These are phyloP conservation scores for Microcebus griseorufus DNA, from an alignment of 2,113 vertebrate species.

Conservation along the genomic window DNA sequence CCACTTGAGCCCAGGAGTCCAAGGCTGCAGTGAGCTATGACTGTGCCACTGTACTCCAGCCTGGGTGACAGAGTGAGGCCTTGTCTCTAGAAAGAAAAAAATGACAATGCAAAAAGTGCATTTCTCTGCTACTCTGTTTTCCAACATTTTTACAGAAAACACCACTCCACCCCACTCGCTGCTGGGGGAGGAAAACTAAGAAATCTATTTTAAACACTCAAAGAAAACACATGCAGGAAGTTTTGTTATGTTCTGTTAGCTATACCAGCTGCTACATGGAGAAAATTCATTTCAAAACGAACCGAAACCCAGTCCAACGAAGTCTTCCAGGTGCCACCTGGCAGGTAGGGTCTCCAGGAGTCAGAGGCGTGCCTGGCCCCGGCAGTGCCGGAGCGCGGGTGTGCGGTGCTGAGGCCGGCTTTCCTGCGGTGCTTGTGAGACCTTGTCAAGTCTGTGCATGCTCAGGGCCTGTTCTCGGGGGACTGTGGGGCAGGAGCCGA, in stretches of 20 bases:
- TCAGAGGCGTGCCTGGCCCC: accelerated
- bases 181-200: neutral
- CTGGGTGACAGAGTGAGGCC: no score
- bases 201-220: neutral
- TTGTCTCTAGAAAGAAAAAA: no score
- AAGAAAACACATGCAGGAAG: neutral
- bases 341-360: no score
- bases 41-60: no score
- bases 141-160: neutral
- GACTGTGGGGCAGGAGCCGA: neutral
- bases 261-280: neutral
- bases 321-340: no score
- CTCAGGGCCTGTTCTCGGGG: neutral
- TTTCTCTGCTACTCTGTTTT: neutral
- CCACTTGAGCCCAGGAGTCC: no score
- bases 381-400: accelerated
- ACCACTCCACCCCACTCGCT: neutral
- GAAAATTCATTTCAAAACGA: neutral
- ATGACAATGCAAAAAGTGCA: no score
- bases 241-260: neutral
- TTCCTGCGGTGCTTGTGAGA: neutral
- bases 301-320: accelerated
- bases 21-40: no score
- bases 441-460: neutral
- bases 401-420: accelerated